Base-by-base conservation (phyloP, 2,888 invertebrate genomes). In the Chymomyza procnemis region DNA sequence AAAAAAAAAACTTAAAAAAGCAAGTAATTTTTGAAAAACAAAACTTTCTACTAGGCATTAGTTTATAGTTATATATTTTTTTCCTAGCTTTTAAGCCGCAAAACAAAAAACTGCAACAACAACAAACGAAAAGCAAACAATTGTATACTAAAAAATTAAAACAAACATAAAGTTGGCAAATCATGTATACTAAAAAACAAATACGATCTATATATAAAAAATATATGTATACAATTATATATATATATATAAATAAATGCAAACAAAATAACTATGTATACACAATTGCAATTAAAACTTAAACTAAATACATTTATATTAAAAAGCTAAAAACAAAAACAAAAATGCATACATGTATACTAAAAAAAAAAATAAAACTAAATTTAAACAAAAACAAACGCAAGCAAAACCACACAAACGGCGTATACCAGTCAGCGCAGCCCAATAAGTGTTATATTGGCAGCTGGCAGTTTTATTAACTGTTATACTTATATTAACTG, bases 61-160 rank as follows among this genome's bases (percentile, higher is more conserved):
- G 74, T 79, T 78, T 65, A 78, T 79, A 78, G 79, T 79, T 79
- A 74, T 77, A 74, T 78, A 76, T 78, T 76, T 78, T 78, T 78
- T 79, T 78, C 80, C 59, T 78, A 78, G 80, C 55, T 19, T 47
- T 30, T 80, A 80, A 78, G 77, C 70, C 61, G 77, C 79, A 68
- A 67, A 52, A 67, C n/a, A 56, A 57, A 34, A 34, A 34, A 41
- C 26, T 30, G 6, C 47, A 62, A 47, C 55, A 67, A 52, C 41
- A 30, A 47, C 34, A 41, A 46, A 60, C 46, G 58, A 55, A 55
- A 61, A 67, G 56, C 67, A 71, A 79, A 80, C 80, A 77, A 77
- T 67, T 80, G 80, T 80, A 78, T 80, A 78, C 80, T 80, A 73
- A 79, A 79, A 73, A 79, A 79, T 74, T 68, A 64, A 76, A 76